A percentile compares a stretch with the other conserved stretches of the same genome.
These are phyloP conservation scores for Erebia epiphron DNA, from an alignment of 2,888 invertebrate species.

Conservation along the genomic window DNA sequence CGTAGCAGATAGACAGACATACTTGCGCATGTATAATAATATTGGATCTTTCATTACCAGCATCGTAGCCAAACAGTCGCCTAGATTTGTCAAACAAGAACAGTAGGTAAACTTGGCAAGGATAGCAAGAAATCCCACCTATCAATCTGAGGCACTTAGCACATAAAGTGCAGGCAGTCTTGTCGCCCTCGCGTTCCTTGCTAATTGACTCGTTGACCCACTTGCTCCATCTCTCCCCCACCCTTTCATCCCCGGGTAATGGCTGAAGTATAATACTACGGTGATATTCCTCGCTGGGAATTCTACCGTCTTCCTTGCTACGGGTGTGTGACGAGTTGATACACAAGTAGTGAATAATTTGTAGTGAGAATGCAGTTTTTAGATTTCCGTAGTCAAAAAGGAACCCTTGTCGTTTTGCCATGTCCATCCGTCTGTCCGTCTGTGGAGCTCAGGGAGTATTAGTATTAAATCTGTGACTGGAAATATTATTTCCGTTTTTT, in stretches of 20 bases:
- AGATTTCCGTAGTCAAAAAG: too few species aligned
- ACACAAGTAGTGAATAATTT: too few species aligned
- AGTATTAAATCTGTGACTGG: too few species aligned
- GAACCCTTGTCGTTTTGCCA: too few species aligned
- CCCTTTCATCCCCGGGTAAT: slow-evolving; percentile 6
- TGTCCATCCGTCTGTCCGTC: too few species aligned
- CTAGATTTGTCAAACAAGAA: background rate
- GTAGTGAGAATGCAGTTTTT: too few species aligned
- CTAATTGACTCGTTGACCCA: slow-evolving; percentile 46
- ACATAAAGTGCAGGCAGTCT: slow-evolving; percentile 24
- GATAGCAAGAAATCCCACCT: slow-evolving; percentile 10
- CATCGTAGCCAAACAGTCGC: background rate
- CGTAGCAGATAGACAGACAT: too few species aligned
- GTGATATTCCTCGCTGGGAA: slow-evolving; percentile 2
- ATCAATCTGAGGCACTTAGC: slow-evolving; percentile 5
- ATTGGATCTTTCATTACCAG: too few species aligned
- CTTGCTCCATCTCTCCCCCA: slow-evolving; percentile 21
- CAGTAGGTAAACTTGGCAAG: background rate
- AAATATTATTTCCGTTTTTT: too few species aligned
- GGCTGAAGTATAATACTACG: slow-evolving; percentile 17
- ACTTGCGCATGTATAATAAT: too few species aligned
- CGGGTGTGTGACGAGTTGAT: background rate
- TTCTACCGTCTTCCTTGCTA: background rate
- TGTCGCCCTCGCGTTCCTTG: slow-evolving; percentile 25
- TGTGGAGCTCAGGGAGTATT: too few species aligned